Conservation (phyloP, 2,113 vertebrate species). For the Phoenicopterus ruber region DNA sequence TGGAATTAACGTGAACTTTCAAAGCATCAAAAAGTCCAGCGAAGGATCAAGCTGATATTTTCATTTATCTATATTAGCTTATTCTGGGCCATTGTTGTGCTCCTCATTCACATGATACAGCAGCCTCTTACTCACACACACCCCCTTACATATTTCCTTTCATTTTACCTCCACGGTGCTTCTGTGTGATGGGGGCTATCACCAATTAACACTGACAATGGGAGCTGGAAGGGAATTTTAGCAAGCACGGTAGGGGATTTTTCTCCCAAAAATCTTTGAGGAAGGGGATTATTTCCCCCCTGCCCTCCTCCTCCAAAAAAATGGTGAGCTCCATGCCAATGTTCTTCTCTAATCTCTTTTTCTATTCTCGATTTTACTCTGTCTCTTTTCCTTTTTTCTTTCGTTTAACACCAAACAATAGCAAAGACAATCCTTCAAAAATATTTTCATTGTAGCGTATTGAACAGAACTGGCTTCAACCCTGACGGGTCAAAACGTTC, state of each 20-base stretch:
- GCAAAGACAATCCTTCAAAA: constrained; percentile 32
- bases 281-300: constrained; percentile 29
- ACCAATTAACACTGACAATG: constrained; percentile 65
- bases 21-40: constrained; percentile 65
- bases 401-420: constrained; percentile 36
- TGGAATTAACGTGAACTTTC: constrained; percentile 63
- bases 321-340: not conserved
- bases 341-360: constrained; percentile 30
- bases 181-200: constrained; percentile 41
- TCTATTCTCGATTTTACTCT: not conserved
- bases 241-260: constrained; percentile 32
- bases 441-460: not conserved
- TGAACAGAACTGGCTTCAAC: constrained; percentile 1
- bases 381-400: constrained; percentile 2
- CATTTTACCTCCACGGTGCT: constrained; percentile 32
- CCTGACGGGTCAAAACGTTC: not conserved
- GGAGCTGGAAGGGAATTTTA: constrained; percentile 54
- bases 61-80: constrained; percentile 67
- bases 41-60: constrained; percentile 67
- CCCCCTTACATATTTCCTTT: constrained; percentile 40
- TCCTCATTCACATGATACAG: constrained; percentile 26
- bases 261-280: constrained; percentile 42
- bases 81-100: constrained; percentile 33
- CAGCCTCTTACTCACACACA: constrained; percentile 44
- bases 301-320: not conserved